Evolutionary conservation across 35 echinoderm and acorn worm species (phyloP), one percentile per base, ranked within the genome.

Genomic region (Heliocidaris tuberculata): DNA sequence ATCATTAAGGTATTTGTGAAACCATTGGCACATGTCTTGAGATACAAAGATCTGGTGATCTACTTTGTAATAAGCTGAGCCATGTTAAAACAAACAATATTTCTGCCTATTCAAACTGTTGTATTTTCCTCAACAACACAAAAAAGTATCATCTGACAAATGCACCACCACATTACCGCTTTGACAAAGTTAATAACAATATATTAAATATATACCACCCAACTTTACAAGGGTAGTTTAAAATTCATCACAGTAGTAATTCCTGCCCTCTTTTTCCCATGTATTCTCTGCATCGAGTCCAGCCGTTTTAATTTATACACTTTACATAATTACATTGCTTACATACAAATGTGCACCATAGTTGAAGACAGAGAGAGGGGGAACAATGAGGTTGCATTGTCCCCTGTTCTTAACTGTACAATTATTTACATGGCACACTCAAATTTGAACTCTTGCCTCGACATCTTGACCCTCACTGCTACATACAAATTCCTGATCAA

Each of bases 201-300:
- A 78, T 78, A 78, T 78, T 78, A 78, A 78, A 78, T 78, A 78
- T 78, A 78, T 78, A 78, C 65, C 65, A 78, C 65, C 65, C 65
- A 78, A 78, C 65, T 78, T n/a, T n/a, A 78, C 65, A 78, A 24
- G 65, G 65, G 65, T 78, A 78, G 65, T n/a, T 78, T 27, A 42
- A 42, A 42, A 78, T n/a, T 78, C 65, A 78, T 78, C 65, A n/a
- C 65, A 78, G 65, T 78, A 78, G 21, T 78, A 78, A n/a, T 27
- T n/a, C 65, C 65, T 78, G 7, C 65, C 65, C 65, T 27, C 65
- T n/a, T 78, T 78, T 78, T 24, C 65, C 4, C 7, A 6, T 7
- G 19, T 60, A 7, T 78, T 71, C 27, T 78, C 65, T 78, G 65
- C 65, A 78, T 78, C 65, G 21, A 78, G 65, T 78, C 65, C 65